Evolutionary conservation across 2,113 vertebrate species (phyloP).

Genomic region (Onychostoma macrolepis): DNA sequence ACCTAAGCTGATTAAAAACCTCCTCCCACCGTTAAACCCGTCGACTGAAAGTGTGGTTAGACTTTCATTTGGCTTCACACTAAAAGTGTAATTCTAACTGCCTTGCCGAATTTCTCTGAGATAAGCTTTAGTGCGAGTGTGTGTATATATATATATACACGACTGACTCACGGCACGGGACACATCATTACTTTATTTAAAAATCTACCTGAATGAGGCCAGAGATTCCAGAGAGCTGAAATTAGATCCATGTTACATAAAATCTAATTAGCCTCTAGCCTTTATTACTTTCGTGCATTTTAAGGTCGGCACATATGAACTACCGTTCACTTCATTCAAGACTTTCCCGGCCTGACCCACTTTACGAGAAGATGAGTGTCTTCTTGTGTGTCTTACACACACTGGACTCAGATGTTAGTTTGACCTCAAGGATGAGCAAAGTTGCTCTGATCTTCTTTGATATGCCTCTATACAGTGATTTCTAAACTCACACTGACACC

Average conservation of each 20-base stretch:
- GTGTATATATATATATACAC: neutral
- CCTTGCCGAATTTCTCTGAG: neutral
- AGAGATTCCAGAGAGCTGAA: constrained; percentile 17
- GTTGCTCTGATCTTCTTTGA: neutral
- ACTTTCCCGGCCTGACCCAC: constrained; percentile 15
- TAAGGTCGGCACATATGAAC: constrained; percentile 14
- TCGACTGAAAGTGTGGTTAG: neutral
- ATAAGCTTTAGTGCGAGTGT: neutral
- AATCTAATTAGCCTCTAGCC: constrained; percentile 32
- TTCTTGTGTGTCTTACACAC: too few species aligned
- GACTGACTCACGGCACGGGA: neutral
- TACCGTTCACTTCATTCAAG: constrained; percentile 17
- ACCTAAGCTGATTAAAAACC: constrained; percentile 24
- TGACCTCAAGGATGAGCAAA: constrained; percentile 25
- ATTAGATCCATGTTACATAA: constrained; percentile 21
- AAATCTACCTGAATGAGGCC: neutral
- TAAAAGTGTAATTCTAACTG: neutral
- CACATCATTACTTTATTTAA: neutral
- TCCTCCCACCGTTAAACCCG: neutral
- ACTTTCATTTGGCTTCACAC: neutral
- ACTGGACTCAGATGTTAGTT: constrained; percentile 1
- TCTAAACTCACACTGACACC: constrained; percentile 1
- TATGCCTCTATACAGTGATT: neutral
- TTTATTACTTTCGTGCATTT: constrained; percentile 31
- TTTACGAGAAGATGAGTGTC: neutral